Conservation (phyloP, 1,140 invertebrate genomes). For the Drosophila melanica region DNA sequence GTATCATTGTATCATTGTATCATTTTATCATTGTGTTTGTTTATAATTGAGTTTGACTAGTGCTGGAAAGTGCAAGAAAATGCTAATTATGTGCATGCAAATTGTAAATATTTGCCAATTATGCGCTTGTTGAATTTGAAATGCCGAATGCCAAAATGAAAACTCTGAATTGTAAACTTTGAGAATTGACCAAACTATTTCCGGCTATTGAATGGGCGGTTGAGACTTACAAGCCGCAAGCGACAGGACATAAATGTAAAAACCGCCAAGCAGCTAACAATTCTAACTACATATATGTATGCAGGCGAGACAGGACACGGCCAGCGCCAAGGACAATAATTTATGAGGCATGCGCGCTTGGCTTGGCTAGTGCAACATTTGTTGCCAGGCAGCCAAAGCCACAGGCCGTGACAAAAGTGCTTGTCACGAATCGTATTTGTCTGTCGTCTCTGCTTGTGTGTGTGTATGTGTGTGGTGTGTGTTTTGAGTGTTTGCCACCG, state of each 20-base stretch:
- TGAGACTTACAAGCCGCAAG: slow-evolving; percentile 10
- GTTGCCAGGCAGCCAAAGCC: slow-evolving; percentile 25
- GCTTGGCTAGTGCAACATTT: slow-evolving; percentile 25
- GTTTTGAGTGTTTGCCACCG: slow-evolving; percentile 44
- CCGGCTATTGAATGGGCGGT: slow-evolving; percentile 15
- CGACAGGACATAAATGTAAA: slow-evolving; percentile 11
- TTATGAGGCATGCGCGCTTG: slow-evolving; percentile 20
- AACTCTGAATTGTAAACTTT: slow-evolving; percentile 9
- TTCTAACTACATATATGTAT: slow-evolving; percentile 19
- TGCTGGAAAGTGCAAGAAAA: slow-evolving; percentile 6
- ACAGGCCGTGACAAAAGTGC: slow-evolving; percentile 45
- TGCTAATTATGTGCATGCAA: slow-evolving; percentile 34
- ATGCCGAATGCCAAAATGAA: neutral
- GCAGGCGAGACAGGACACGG: slow-evolving; percentile 6
- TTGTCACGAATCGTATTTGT: slow-evolving; percentile 37
- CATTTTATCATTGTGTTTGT: slow-evolving; percentile 4
- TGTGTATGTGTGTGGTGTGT: slow-evolving; percentile 27
- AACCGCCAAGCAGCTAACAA: slow-evolving; percentile 7
- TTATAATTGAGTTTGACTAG: slow-evolving; percentile 27
- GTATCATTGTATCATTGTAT: no score
- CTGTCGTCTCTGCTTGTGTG: slow-evolving; percentile 14
- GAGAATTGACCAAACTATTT: slow-evolving; percentile 11
- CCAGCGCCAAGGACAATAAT: slow-evolving; percentile 29
- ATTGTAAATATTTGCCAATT: slow-evolving; percentile 40
- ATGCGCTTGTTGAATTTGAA: slow-evolving; percentile 3